phyloP scores from a whole-genome alignment of 2,888 invertebrate species.

The Siphonodentalium dalli region DNA sequence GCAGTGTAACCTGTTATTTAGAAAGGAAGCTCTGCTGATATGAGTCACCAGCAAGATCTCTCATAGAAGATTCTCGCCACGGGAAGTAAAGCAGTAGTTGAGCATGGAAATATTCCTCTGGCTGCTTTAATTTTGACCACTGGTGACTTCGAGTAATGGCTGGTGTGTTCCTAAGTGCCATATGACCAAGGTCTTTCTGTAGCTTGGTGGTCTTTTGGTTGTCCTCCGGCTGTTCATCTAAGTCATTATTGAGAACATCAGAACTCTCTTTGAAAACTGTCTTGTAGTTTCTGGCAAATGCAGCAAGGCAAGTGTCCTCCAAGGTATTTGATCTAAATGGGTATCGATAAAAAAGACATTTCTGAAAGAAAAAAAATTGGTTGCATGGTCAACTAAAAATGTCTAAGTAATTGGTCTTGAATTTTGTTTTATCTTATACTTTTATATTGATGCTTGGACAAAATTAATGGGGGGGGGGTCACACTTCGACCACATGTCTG shows the following conservation, averaged over 20 bases:
- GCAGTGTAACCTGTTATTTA: not conserved
- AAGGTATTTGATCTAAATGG: constrained; percentile 5
- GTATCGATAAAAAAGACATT: too few species aligned
- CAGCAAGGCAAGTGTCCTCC: constrained; percentile 17
- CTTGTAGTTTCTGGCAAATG: constrained; percentile 7
- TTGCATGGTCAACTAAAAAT: too few species aligned
- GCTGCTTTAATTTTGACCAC: constrained; percentile 17
- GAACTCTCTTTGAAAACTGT: too few species aligned
- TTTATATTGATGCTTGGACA: too few species aligned
- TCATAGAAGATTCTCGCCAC: too few species aligned
- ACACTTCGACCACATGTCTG: too few species aligned
- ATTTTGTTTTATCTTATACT: too few species aligned
- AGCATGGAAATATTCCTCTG: constrained; percentile 24
- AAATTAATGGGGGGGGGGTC: too few species aligned
- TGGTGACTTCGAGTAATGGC: constrained; percentile 26
- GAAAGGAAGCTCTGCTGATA: constrained; percentile 13
- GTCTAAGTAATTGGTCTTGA: too few species aligned
- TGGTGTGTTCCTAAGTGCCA: constrained; percentile 11
- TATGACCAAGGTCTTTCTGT: constrained; percentile 10
- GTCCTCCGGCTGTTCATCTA: not conserved
- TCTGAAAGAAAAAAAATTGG: too few species aligned
- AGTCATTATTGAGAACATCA: too few species aligned
- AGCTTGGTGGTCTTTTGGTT: not conserved
- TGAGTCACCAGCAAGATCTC: constrained; percentile 10
- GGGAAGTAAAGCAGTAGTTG: constrained; percentile 25